Evolutionary conservation across 2,888 invertebrate genomes (phyloP), one percentile per base, ranked within the genome.

Genomic region (Mythimna pallens): DNA sequence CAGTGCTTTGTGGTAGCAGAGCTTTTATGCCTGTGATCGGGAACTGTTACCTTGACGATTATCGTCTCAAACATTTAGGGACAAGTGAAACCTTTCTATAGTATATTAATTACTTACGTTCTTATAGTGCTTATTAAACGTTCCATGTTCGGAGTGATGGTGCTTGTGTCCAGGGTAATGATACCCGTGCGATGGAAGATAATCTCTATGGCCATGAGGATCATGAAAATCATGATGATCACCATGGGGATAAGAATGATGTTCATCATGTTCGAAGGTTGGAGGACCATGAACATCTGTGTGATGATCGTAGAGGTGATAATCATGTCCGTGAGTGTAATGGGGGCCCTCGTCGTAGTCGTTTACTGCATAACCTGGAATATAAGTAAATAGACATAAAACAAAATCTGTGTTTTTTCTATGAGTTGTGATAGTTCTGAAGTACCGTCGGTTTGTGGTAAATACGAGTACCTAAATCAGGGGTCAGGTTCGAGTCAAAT

Each of bases 271-370:
- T 47, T 80, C 83, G 2, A 70, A 73, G 0, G 40, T 34, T 20
- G 75, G 81, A 66, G 76, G 73, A 34, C 87, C 90, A 62, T 88
- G 89, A 12, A 87, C 84, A 47, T 89, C 87, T 65, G 89, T 81
- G n/a, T 90, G 90, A 54, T 86, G 86, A 22, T 89, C 85, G 20
- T 86, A 88, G 17, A 86, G 76, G 55, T 92, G 91, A 62, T 93
- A 92, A 20, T 93, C 94, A 65, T 92, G 91, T 0, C 90, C 93
- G 43, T 92, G 89, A 9, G 88, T 89, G 67, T 91, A 90, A 71
- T 92, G 91, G 34, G 92, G 91, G 17, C 84, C 81, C 36, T 94
- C 95, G 47, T 96, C 96, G 78, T 94, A 95, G 62, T 94, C 95
- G 30, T 90, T 91, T 34, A 91, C 54, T 20, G 90, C 87, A 61